Evolutionary conservation across 2,888 invertebrate genomes (phyloP), one percentile per base, ranked within the genome.

Genomic region (Aplocera efformata): DNA sequence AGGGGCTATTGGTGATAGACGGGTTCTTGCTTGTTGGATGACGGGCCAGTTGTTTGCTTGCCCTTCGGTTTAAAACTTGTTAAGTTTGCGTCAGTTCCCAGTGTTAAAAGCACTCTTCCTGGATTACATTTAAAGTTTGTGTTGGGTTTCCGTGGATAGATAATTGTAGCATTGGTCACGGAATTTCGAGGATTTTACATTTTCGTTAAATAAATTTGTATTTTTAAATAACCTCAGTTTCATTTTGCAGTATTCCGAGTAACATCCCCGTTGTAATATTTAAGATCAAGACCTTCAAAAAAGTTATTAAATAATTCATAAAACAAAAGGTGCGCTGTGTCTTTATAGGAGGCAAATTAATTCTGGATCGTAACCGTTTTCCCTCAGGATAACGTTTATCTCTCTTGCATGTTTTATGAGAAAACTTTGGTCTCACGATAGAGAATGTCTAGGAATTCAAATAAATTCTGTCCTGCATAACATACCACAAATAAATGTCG

Each of bases 1-100:
- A 37, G 39, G 38, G 32, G 36, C 41, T 41, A 40, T 24, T 37
- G 21, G 22, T 44, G 32, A 34, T 40, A 29, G 41, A 48, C 44
- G 35, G 37, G 42, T 48, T 49, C 39, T 41, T 31, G 33, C 29
- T 26, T 10, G 27, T 41, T 40, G 31, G 36, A 30, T 39, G 31
- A 17, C 28, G 30, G 21, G 28, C 10, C 47, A 43, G 43, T 36
- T 43, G 46, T 24, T 39, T 21, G 21, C 25, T 13, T 36, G 25
- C 35, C 40, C 40, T 44, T 35, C 25, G 13, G 25, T 38, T 38
- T 22, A 8, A 25, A 20, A 9, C 5, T 30, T 30, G 8, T 8
- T 20, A 1, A 28, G 7, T 13, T n/a, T 22, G 3, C 13, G 13
- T 5, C 13, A 5, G 13, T 17, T 17, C 13, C 3, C 5, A 17